A percentile compares a stretch with the other conserved stretches of the same genome.
Evolutionary conservation across 2,888 invertebrate species (phyloP).

Genomic region (Miltochrista miniata): DNA sequence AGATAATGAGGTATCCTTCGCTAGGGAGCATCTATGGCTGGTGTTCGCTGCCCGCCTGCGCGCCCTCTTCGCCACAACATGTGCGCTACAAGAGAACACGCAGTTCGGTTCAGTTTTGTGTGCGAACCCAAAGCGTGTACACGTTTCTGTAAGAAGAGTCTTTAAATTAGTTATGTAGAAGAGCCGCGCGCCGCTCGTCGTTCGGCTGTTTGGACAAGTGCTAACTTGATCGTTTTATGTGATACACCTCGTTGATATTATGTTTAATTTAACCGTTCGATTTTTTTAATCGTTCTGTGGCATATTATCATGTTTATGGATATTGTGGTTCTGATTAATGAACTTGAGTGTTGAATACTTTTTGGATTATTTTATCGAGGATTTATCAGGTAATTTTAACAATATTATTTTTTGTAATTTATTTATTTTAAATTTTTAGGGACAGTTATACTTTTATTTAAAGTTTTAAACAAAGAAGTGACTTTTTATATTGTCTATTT

Average conservation of each 20-base stretch:
- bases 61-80: constrained; percentile 70
- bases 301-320: constrained; percentile 55
- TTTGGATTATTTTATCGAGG: constrained; percentile 50
- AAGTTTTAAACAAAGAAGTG: constrained; percentile 32
- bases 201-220: constrained; percentile 78
- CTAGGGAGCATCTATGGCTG: constrained; percentile 63
- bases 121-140: constrained; percentile 60
- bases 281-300: constrained; percentile 70
- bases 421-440: too few species aligned
- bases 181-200: constrained; percentile 27
- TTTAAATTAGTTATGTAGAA: constrained; percentile 62
- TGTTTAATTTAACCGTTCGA: constrained; percentile 77
- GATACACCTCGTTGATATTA: constrained; percentile 78
- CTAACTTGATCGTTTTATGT: constrained; percentile 82
- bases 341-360: constrained; percentile 46
- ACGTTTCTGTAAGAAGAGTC: constrained; percentile 49
- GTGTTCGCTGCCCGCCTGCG: constrained; percentile 63
- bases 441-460: too few species aligned
- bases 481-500: constrained; percentile 25
- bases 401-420: constrained; percentile 28
- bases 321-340: constrained; percentile 42
- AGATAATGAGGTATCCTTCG: constrained; percentile 81
- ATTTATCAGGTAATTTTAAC: constrained; percentile 48
- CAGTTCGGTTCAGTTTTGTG: constrained; percentile 81
- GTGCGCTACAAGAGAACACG: constrained; percentile 60